Percentiles rank a stretch among this genome's conserved stretches.
These are phyloP conservation scores for Formicarius rufipectus DNA, from an alignment of 2,113 vertebrate species.

Conservation along the genomic window DNA sequence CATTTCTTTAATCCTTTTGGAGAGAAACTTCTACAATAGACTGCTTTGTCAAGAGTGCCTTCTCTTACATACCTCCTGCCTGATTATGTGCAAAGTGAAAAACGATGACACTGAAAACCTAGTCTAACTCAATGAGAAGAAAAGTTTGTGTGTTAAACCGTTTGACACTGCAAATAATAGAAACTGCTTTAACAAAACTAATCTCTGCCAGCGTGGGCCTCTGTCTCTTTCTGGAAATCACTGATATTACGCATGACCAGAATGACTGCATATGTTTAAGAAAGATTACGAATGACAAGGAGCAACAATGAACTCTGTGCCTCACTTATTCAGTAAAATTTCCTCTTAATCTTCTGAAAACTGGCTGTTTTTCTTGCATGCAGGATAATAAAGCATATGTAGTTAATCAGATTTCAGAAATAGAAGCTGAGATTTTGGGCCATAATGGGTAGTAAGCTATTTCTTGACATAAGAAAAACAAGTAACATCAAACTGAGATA, in stretches of 20 bases:
- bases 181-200: not conserved
- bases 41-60: not conserved
- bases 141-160: not conserved
- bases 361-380: not conserved
- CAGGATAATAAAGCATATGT: not conserved
- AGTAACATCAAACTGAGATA: not conserved
- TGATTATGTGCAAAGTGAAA: not conserved
- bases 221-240: not conserved
- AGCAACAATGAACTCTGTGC: not conserved
- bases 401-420: not conserved
- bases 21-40: not conserved
- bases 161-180: not conserved
- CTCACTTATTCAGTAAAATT: not conserved
- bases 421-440: not conserved
- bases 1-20: conserved; percentile 14
- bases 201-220: not conserved
- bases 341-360: not conserved
- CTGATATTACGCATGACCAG: not conserved
- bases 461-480: not conserved
- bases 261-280: not conserved
- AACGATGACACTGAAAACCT: not conserved
- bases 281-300: not conserved
- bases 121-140: not conserved
- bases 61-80: not conserved
- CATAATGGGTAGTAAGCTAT: not conserved